Evolutionary conservation across 2,888 invertebrate genomes (phyloP), one percentile per base, ranked within the genome.

Genomic region (Seladonia tumulorum): DNA sequence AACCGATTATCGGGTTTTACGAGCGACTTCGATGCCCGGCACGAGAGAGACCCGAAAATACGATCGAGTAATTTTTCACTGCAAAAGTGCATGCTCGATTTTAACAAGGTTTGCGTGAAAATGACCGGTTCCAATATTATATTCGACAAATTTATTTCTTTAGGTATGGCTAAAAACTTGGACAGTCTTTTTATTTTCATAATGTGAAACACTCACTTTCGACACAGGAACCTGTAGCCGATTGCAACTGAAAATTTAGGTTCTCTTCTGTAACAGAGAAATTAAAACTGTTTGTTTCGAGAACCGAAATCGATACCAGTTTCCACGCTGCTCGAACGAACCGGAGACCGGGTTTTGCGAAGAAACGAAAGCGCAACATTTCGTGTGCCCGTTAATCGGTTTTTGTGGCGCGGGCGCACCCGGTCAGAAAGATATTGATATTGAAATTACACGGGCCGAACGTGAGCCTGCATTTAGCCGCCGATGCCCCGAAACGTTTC

Each of bases 1-100:
- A 73, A 71, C 42, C 68, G 86, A 85, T 85, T 82, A 87, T 85
- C 49, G 82, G 60, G 22, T 76, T 74, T 82, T 60, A 60, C 66
- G 66, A 60, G 71, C 66, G 60, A 77, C 68, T 73, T 29, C 76
- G 68, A 29, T 25, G 60, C 53, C n/a, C 45, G 45, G 45, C 2
- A 10, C 12, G 45, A 45, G 14, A 45, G 45, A 45, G 45, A 35
- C 35, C 35, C 53, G 53, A 53, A 53, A 22, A 53, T 53, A 10
- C 53, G 22, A 22, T n/a, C 53, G n/a, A 53, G n/a, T n/a, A 53
- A 22, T 22, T 22, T n/a, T 53, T n/a, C n/a, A n/a, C 3, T n/a
- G n/a, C 53, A n/a, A n/a, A 53, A n/a, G 10, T 53, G 22, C 22
- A 22, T 53, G 53, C 53, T 53, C n/a, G 22, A n/a, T 53, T 5